phyloP scores from a whole-genome alignment of 2,113 vertebrate genomes.

The human (Homo sapiens) region DNA sequence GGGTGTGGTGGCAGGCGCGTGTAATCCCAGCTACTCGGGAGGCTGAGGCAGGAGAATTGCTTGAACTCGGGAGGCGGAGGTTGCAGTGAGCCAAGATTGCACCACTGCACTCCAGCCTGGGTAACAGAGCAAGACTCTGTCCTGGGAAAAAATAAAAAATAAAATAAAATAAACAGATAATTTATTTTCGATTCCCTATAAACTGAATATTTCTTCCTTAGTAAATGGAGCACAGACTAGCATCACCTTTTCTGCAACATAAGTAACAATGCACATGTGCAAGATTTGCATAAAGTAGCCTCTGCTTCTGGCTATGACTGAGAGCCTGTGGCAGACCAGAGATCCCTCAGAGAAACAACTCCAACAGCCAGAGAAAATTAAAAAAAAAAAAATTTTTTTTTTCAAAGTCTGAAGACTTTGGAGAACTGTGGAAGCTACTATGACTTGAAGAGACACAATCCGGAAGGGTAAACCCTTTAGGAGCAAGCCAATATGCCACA shows the following conservation, averaged over 20 bases:
- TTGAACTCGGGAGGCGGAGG: no score
- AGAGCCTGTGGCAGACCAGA: neutral
- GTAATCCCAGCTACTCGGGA: no score
- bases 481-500: neutral
- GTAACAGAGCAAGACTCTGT: no score
- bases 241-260: neutral
- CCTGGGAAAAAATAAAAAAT: no score
- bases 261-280: neutral
- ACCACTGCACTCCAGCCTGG: no score
- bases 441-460: neutral
- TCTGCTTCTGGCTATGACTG: neutral
- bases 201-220: neutral
- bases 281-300: neutral
- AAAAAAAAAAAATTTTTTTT: neutral
- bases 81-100: no score
- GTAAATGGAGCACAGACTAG: neutral
- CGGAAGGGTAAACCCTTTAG: neutral
- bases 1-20: no score
- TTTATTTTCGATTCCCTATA: neutral
- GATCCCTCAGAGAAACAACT: neutral
- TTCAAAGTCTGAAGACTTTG: neutral
- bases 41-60: no score
- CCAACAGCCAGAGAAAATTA: neutral
- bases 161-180: neutral
- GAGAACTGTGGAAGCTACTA: neutral